These are phyloP conservation scores for Chalcis sispes DNA, from an alignment of 2,888 invertebrate species.

Conservation along the genomic window DNA sequence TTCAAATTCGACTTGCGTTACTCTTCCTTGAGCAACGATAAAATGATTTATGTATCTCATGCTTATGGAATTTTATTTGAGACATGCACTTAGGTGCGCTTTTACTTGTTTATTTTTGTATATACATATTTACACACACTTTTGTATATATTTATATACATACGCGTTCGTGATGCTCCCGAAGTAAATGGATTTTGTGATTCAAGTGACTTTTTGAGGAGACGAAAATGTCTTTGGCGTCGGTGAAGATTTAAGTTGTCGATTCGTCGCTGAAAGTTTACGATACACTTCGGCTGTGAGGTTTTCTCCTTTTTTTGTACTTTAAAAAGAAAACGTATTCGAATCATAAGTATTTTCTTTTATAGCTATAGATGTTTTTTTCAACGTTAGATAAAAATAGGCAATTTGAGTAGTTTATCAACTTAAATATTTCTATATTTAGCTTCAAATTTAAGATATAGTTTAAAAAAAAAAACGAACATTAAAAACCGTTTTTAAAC, in stretches of 20 bases:
- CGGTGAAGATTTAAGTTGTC: slow-evolving; percentile 1
- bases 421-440: too few relatives aligned
- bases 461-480: not conserved
- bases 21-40: not conserved
- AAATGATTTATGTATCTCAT: slow-evolving; percentile 37
- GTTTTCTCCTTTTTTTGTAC: not conserved
- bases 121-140: too few relatives aligned
- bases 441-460: too few relatives aligned
- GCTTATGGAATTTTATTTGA: slow-evolving; percentile 48
- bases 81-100: slow-evolving; percentile 1
- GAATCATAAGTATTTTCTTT: too few relatives aligned
- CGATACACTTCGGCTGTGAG: not conserved
- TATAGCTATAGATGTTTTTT: too few relatives aligned
- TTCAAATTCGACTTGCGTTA: too few relatives aligned
- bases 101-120: slow-evolving; percentile 40
- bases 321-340: too few relatives aligned
- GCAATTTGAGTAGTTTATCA: too few relatives aligned
- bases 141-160: slow-evolving; percentile 33
- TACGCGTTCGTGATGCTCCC: not conserved
- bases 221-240: not conserved
- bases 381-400: too few relatives aligned
- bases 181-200: slow-evolving; percentile 37
- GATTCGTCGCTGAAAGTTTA: slow-evolving; percentile 13
- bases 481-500: not conserved
- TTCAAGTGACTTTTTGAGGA: slow-evolving; percentile 42